phyloP scores from a whole-genome alignment of 2,797 vertebrate genomes.

The Anabacerthia variegaticeps region DNA sequence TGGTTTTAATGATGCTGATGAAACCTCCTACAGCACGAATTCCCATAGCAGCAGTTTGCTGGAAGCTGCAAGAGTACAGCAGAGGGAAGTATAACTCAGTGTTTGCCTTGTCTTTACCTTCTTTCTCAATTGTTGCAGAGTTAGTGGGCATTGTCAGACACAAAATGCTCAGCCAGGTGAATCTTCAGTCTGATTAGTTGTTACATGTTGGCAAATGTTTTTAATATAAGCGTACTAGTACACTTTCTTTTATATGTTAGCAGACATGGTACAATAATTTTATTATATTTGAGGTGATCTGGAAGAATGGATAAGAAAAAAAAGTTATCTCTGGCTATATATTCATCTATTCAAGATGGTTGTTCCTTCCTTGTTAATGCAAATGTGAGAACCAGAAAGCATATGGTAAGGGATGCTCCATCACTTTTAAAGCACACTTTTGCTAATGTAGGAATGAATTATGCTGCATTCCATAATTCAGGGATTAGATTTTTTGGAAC shows the following conservation, averaged over 20 bases:
- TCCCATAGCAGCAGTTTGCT: background rate
- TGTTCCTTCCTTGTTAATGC: constrained; percentile 7
- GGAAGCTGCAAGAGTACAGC: background rate
- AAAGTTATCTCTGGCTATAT: background rate
- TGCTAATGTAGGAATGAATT: constrained; percentile 37
- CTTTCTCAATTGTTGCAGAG: background rate
- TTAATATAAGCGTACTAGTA: background rate
- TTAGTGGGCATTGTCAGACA: background rate
- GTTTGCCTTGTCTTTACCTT: background rate
- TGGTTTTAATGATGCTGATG: background rate
- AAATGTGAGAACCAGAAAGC: constrained; percentile 38
- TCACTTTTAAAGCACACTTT: constrained; percentile 1
- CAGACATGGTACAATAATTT: background rate
- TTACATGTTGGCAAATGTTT: background rate
- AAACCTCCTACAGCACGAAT: background rate
- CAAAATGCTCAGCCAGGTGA: background rate
- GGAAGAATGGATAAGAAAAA: background rate
- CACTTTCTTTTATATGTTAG: background rate
- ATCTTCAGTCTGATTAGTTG: background rate
- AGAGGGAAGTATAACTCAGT: constrained; percentile 35
- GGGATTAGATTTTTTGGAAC: background rate
- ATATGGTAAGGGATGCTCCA: constrained; percentile 28
- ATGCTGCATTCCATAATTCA: constrained; percentile 8
- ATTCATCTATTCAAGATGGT: background rate
- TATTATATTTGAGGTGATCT: background rate